Percentiles rank a stretch among this genome's conserved stretches.
phyloP scores from a whole-genome alignment of 2,888 invertebrate species.

The Ecdyonurus torrentis region DNA sequence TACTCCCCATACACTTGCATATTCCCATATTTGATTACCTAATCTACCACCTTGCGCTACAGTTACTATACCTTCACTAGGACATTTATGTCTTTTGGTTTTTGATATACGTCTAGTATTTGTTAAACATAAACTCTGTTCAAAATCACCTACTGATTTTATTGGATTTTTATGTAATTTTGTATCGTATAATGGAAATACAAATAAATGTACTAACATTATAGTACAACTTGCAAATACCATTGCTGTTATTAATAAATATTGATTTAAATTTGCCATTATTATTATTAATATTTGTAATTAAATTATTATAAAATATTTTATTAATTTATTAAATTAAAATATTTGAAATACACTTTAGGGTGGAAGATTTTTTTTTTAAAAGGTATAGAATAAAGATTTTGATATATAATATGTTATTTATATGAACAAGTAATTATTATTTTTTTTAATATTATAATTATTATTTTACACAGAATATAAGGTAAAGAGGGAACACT shows the following conservation, averaged over 20 bases:
- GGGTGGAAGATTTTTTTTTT: too few relatives aligned
- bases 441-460: too few relatives aligned
- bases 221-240: conserved; percentile 38
- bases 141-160: conserved; percentile 31
- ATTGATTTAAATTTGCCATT: conserved; percentile 28
- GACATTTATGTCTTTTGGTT: conserved; percentile 21
- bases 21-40: conserved; percentile 35
- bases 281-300: neutral
- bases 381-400: too few relatives aligned
- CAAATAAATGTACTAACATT: conserved; percentile 38
- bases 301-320: neutral
- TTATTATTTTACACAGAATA: too few relatives aligned
- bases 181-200: conserved; percentile 36
- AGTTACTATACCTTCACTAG: conserved; percentile 30
- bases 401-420: too few relatives aligned
- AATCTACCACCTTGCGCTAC: conserved; percentile 28
- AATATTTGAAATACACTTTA: too few relatives aligned
- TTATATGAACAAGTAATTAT: too few relatives aligned
- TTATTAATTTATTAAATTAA: neutral
- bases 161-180: conserved; percentile 24
- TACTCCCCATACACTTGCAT: conserved; percentile 32
- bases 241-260: conserved; percentile 38
- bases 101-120: conserved; percentile 20
- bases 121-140: conserved; percentile 34
- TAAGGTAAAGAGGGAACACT: too few relatives aligned